phyloP scores from a whole-genome alignment of 2,888 invertebrate species.

The Nemotelus pantherinus region DNA sequence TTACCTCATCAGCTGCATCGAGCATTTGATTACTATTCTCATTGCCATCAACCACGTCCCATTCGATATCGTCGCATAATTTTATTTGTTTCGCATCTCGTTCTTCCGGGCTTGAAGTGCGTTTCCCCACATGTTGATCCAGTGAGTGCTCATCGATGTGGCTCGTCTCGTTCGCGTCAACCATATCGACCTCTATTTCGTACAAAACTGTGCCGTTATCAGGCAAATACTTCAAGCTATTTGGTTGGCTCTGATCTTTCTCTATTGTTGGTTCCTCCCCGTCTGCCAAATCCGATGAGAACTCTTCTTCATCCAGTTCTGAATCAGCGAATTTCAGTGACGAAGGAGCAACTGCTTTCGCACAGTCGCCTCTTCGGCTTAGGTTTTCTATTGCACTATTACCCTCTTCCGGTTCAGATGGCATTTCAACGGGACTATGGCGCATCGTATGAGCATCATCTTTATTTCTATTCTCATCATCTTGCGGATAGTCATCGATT shows the following conservation, averaged over 20 bases:
- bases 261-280: not conserved
- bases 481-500: conserved; percentile 16
- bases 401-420: not conserved
- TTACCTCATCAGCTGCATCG: conserved; percentile 50
- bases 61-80: conserved; percentile 45
- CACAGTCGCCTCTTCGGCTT: not conserved
- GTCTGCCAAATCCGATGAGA: conserved; percentile 12
- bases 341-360: not conserved
- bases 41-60: conserved; percentile 52
- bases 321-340: conserved; percentile 6
- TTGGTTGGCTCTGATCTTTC: not conserved
- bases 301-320: conserved; percentile 15
- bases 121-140: conserved; percentile 39
- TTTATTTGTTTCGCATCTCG: conserved; percentile 50
- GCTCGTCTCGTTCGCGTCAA: conserved; percentile 27
- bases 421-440: not conserved
- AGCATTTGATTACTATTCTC: conserved; percentile 52
- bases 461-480: not conserved
- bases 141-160: conserved; percentile 14
- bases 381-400: conserved; percentile 30
- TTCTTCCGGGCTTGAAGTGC: conserved; percentile 51
- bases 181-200: conserved; percentile 48
- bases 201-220: conserved; percentile 44
- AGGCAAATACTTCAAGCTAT: conserved; percentile 29
- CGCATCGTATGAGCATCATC: not conserved